phyloP scores from a whole-genome alignment of 2,888 invertebrate species.

The Aphrophora alni region DNA sequence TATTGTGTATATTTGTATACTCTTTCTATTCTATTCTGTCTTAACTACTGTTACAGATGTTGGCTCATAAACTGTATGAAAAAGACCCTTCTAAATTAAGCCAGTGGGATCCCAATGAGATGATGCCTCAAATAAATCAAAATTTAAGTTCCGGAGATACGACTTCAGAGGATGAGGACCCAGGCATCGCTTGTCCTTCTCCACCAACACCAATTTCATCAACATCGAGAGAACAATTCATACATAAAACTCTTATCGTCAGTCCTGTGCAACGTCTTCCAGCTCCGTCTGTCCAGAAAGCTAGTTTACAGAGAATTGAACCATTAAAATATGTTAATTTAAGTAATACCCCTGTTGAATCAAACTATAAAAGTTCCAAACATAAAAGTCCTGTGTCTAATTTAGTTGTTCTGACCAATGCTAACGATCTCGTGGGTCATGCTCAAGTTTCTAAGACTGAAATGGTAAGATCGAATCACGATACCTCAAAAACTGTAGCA shows the following conservation, averaged over 20 bases:
- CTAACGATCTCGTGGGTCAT: background rate
- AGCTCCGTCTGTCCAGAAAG: conserved; percentile 24
- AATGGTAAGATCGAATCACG: background rate
- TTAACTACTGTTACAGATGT: conserved; percentile 68
- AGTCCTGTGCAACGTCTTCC: conserved; percentile 23
- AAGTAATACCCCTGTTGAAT: conserved; percentile 11
- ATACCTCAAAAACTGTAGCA: background rate
- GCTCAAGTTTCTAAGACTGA: conserved; percentile 2
- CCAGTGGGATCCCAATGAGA: conserved; percentile 60
- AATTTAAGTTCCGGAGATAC: conserved; percentile 37
- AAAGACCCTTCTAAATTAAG: conserved; percentile 81
- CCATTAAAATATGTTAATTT: conserved; percentile 31
- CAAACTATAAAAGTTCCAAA: conserved; percentile 26
- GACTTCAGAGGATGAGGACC: conserved; percentile 42
- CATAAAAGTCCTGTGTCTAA: conserved; percentile 19
- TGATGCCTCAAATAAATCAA: conserved; percentile 33
- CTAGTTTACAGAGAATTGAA: conserved; percentile 2
- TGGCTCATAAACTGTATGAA: conserved; percentile 81
- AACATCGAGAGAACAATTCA: background rate
- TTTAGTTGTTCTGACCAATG: background rate
- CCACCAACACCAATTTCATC: background rate
- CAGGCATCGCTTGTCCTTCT: background rate
- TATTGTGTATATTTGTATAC: no score
- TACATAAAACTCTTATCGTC: background rate
- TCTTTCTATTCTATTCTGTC: no score